phyloP scores from a whole-genome alignment of 1,140 invertebrate species.

The Aplysia californica region DNA sequence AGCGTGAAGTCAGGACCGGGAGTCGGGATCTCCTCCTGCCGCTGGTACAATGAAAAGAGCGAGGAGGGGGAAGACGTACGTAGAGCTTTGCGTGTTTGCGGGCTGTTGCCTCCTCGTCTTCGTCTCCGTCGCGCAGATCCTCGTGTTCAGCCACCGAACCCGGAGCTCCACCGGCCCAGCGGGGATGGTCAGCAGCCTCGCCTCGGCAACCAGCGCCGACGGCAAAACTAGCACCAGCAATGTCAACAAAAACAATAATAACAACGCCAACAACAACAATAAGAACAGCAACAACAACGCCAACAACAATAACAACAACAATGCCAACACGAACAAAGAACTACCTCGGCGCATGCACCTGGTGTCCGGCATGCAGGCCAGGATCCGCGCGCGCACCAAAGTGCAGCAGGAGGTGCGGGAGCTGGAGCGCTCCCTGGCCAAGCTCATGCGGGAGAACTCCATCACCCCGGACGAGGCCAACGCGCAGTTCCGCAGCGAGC shows the following conservation, averaged over 20 bases:
- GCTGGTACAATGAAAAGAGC: too few species aligned
- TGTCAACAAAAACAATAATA: too few species aligned
- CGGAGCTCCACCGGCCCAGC: background rate
- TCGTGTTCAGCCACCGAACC: background rate
- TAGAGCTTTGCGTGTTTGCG: background rate
- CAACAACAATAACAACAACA: too few species aligned
- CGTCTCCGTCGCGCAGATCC: conserved; percentile 1
- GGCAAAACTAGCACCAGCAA: too few species aligned
- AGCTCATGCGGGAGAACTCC: conserved; percentile 1
- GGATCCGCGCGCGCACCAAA: background rate
- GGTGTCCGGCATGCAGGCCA: background rate
- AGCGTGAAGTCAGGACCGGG: background rate
- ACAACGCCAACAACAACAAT: too few species aligned
- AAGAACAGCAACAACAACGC: too few species aligned
- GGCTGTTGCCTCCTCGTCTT: conserved; percentile 5
- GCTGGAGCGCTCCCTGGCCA: background rate
- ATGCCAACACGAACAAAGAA: too few species aligned
- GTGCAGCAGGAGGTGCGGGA: background rate
- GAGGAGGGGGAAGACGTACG: too few species aligned
- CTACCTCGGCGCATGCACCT: too few species aligned
- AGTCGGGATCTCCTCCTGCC: background rate
- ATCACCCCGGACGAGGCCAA: background rate
- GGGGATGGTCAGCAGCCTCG: background rate
- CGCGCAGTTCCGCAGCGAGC: background rate
- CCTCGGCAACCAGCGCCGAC: too few species aligned